Base-by-base conservation (phyloP, 2,888 invertebrate genomes). In the Plebejus anna region DNA sequence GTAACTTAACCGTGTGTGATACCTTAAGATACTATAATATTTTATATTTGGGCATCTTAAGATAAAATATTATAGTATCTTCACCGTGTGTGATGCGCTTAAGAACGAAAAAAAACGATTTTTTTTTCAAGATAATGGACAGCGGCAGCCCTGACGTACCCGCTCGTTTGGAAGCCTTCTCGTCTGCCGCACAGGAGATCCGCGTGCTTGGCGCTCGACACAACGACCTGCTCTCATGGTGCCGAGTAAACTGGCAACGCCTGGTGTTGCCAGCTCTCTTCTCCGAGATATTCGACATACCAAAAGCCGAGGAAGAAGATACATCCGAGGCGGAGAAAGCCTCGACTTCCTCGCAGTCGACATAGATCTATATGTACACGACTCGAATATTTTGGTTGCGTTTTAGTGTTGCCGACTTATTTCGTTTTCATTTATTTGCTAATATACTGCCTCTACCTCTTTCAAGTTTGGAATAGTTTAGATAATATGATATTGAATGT, bases 231-330 rank as follows among this genome's bases (percentile, higher is more conserved):
- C 94, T 99, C 84, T 96, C 96, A 87, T 99, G 98, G 98, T 98
- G 98, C 92, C 96, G 98, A 82, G 95, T 96, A 84, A 96, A 97
- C 91, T 98, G 98, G 98, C 95, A 96, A 78, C 96, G 96, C 83
- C 95, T 97, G 78, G 95, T 97, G 79, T 95, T 99, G 83, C 99
- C 99, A 73, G 98, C 98, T 3, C 95, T 99, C 77, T 99, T 98
- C 92, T 97, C 98, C 57, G 99, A 99, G 92, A 98, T 99, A 83
- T 99, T 98, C 92, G 99, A 99, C 95, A 98, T 99, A 91, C 98
- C 98, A 81, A 97, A 89, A 80, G 77, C 78, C 4, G 89, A 88
- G 2, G 90, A 89, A 13, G 86, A 87, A 0, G 84, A 84, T 1
- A 76, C 79, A 2, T 73, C 80, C 1, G 82, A 83, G 4, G 78